phyloP scores from a whole-genome alignment of 1,140 invertebrate genomes.

The Hycleus cichorii region DNA sequence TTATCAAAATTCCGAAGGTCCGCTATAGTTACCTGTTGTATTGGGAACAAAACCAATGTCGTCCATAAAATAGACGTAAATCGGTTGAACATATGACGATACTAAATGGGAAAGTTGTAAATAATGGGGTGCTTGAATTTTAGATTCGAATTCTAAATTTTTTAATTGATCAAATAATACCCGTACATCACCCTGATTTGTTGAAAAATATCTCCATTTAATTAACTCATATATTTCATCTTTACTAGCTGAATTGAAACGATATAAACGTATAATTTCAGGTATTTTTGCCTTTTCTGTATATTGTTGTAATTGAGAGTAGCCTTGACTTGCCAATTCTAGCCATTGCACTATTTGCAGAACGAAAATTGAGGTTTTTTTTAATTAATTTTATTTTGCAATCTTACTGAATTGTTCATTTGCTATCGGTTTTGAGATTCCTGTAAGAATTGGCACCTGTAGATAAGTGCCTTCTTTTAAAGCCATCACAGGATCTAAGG shows the following conservation, averaged over 20 bases:
- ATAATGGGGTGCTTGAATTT: constrained; percentile 42
- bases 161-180: constrained; percentile 39
- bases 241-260: constrained; percentile 31
- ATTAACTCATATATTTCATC: constrained; percentile 42
- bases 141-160: constrained; percentile 40
- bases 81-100: constrained; percentile 34
- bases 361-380: constrained; percentile 1
- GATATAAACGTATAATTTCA: constrained; percentile 40
- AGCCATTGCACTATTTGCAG: constrained; percentile 41
- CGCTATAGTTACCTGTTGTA: constrained; percentile 12
- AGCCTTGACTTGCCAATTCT: constrained; percentile 45
- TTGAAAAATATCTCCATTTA: constrained; percentile 45
- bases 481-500: constrained; percentile 42
- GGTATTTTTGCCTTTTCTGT: constrained; percentile 46
- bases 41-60: constrained; percentile 23
- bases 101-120: constrained; percentile 41
- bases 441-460: constrained; percentile 50
- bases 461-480: constrained; percentile 42
- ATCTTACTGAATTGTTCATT: constrained; percentile 23
- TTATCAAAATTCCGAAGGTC: background rate
- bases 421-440: constrained; percentile 45
- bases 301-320: constrained; percentile 42
- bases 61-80: constrained; percentile 30
- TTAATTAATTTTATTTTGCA: background rate
- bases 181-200: constrained; percentile 30